A percentile compares a stretch with the other conserved stretches of the same genome.
These are phyloP conservation scores for Orthosia gothica DNA, from an alignment of 2,888 invertebrate species.

Conservation along the genomic window DNA sequence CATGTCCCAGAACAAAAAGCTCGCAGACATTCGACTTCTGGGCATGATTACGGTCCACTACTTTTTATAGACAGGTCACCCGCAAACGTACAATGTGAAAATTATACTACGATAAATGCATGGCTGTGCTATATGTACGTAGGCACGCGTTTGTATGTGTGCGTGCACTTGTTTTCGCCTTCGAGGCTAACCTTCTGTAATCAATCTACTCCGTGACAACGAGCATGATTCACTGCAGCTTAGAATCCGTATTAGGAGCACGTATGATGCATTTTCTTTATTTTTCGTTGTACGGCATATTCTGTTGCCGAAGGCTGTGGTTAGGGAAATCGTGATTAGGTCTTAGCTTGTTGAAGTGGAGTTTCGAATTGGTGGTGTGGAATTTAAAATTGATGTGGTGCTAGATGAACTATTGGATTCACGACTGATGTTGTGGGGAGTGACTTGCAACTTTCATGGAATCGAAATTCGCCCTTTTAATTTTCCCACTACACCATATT, in stretches of 20 bases:
- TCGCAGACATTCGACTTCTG: too few species aligned
- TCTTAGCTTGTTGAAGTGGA: slow-evolving; percentile 48
- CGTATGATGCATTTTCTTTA: slow-evolving; percentile 67
- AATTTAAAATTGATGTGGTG: not conserved
- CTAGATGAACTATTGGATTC: slow-evolving; percentile 6
- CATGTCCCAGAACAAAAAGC: too few species aligned
- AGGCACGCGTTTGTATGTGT: too few species aligned
- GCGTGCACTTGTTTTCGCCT: not conserved
- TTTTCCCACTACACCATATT: not conserved
- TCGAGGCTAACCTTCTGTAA: not conserved
- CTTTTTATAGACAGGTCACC: too few species aligned
- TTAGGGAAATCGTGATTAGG: slow-evolving; percentile 63
- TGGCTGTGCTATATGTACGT: too few species aligned
- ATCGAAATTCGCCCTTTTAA: not conserved
- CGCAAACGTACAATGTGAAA: too few species aligned
- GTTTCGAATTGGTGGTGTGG: slow-evolving; percentile 31
- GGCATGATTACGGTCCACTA: too few species aligned
- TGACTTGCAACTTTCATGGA: not conserved
- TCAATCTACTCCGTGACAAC: not conserved
- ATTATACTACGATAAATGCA: too few species aligned
- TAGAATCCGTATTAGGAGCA: slow-evolving; percentile 64
- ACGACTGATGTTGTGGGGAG: not conserved
- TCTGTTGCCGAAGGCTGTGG: slow-evolving; percentile 54
- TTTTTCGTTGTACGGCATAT: slow-evolving; percentile 62
- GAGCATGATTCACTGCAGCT: slow-evolving; percentile 61